Base-by-base conservation (phyloP, 2,888 invertebrate species). In the Callyntrura guangdongensis region DNA sequence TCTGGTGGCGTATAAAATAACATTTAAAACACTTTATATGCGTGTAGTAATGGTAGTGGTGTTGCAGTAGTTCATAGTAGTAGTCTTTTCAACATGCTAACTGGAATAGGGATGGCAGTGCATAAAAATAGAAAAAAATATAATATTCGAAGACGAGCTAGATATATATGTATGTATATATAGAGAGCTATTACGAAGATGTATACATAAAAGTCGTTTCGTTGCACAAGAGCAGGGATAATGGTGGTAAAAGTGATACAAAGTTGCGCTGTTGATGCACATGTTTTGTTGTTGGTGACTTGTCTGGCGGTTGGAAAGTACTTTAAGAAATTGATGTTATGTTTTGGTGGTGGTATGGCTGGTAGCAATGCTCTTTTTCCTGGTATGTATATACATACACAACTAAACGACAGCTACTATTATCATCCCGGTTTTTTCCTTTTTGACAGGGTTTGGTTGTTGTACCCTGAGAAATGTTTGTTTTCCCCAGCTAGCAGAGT, bases 301-400 rank as follows among this genome's bases (percentile, higher is more conserved):
- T 81, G 81, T 81, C 81, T 56, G 59, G 81, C 36, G 81, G 81
- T 36, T 36, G 27, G 17, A 81, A 59, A 81, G 59, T 81, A 36
- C 81, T 56, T 81, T 56, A 86, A 86, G 74, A 86, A 74, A 86
- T 86, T 74, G 86, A 86, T 86, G 74, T 86, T 74, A 45, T 69
- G 84, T 69, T 74, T 36, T 79, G 79, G 25, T 79, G 79, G 79
- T 79, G 56, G 36, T 2, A 6, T 36, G 36, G 36, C 8, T 53
- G 12, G 12, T 49, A 49, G 47, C 17, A 22, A 49, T 77, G 53
- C 27, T 49, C 14, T 45, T 45, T 72, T 64, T 9, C 8, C 72
- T 45, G n/a, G n/a, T n/a, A n/a, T n/a, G n/a, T 72, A n/a, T 72
- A 49, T 25, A 49, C n/a, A 14, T 61, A 17, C 20, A 61, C 61